Evolutionary conservation across 1,140 invertebrate genomes (phyloP), one percentile per base, ranked within the genome.

Genomic region (Tribolium castaneum): DNA sequence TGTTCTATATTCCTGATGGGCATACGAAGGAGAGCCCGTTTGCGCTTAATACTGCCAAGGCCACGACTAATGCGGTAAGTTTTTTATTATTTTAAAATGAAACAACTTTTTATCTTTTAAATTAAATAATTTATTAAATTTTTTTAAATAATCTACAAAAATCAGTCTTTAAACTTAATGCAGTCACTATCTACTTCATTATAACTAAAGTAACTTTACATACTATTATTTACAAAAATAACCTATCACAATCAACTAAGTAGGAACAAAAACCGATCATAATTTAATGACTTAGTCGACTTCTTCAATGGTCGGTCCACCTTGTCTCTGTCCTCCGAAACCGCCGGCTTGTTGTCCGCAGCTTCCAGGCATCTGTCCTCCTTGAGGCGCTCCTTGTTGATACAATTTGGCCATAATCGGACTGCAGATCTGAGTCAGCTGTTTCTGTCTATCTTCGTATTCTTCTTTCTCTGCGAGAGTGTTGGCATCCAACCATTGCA

Each of bases 1-100:
- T 99, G 7, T 95, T 99, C 85, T 94, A 94, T 82, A 93, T 99
- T 75, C 98, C 98, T 3, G 98, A 99, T 90, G 98, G 98, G 76
- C 94, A 95, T 83, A 91, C 92, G 10, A 96, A 95, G 85, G 92
- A 94, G 82, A 91, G 91, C 89, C 91, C 93, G 0, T 91, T 73
- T 13, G 52, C 75, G 1, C 39, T 45, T 45, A 25, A 34, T 22
- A 51, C 6, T 72, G 34, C 59, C 14, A 66, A 59, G 19, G 16
- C 54, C 10, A 9, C 19, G 12, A 10, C n/a, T n/a, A 22, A 35
- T 6, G 4, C 13, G 70, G 71, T 73, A 73, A 73, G 50, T 51
- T 30, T 34, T 7, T 59, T 59, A 45, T 45, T 45, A n/a, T 45
- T 45, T 45, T 45, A 4, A 45, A 45, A 10, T 45, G 39, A 45